Percentiles rank a stretch among this genome's conserved stretches.
Evolutionary conservation across 2,113 vertebrate genomes (phyloP).

Genomic region (Meles meles): DNA sequence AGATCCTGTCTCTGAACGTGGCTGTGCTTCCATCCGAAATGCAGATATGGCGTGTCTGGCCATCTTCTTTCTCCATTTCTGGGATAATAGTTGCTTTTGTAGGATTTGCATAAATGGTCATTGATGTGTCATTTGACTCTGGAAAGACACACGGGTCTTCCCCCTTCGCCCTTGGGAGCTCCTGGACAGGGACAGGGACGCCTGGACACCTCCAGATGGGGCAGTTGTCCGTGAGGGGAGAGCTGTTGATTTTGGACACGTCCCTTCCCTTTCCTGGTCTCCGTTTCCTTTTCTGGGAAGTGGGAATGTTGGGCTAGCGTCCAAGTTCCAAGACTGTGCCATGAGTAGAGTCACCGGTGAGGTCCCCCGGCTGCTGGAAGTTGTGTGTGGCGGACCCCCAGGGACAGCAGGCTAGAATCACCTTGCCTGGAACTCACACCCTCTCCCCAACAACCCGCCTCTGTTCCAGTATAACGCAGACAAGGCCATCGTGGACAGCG

Average conservation of each 20-base stretch:
- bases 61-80: too few relatives aligned
- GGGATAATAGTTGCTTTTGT: too few relatives aligned
- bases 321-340: not conserved
- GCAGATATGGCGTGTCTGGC: too few relatives aligned
- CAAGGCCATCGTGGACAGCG: slow-evolving; percentile 98
- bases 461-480: slow-evolving; percentile 92
- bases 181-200: fast-evolving
- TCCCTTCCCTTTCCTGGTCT: not conserved
- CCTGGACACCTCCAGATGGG: not conserved
- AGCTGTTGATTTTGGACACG: fast-evolving
- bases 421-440: fast-evolving
- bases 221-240: not conserved
- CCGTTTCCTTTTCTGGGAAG: not conserved
- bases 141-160: not conserved
- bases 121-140: not conserved
- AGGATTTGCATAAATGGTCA: not conserved
- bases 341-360: fast-evolving
- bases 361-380: fast-evolving
- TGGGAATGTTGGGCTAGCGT: not conserved
- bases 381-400: fast-evolving
- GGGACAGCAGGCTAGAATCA: not conserved
- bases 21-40: too few relatives aligned
- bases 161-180: not conserved
- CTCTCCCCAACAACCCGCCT: not conserved
- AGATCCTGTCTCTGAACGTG: not conserved